Evolutionary conservation across 2,888 invertebrate genomes (phyloP).

Genomic region (Imbricaverruca yamaguchii): DNA sequence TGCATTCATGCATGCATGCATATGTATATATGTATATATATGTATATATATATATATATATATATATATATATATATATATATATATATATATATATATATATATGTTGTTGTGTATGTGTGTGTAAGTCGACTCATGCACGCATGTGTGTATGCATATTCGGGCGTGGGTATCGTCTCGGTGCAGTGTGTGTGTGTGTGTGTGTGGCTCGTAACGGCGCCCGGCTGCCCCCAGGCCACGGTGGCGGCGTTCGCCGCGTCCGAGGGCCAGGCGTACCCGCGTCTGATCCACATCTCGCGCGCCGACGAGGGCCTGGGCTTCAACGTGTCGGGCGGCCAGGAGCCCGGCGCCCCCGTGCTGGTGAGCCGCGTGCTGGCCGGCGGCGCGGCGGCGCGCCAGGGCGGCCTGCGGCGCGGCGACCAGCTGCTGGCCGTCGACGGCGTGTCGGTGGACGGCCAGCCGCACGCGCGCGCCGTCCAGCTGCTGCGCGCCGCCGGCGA

Average conservation of each 20-base stretch:
- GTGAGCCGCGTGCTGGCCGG: conserved; percentile 98
- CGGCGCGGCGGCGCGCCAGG: conserved; percentile 96
- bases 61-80: no score
- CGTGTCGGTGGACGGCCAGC: conserved; percentile 96
- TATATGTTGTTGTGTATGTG: no score
- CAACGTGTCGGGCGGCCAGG: conserved; percentile 99
- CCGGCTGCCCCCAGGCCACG: conserved; percentile 54
- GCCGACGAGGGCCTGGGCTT: conserved; percentile 98
- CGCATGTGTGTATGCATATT: no score
- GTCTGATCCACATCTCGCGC: conserved; percentile 96
- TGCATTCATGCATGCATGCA: no score
- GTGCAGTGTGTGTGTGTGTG: no score
- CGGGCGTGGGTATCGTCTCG: no score
- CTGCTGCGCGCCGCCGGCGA: conserved; percentile 92
- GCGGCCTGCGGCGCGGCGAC: conserved; percentile 94
- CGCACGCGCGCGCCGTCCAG: conserved; percentile 98
- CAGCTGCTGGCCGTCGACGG: conserved; percentile 97
- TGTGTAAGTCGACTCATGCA: no score
- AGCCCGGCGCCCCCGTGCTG: conserved; percentile 99
- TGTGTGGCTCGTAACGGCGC: conserved; percentile 2
- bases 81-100: no score
- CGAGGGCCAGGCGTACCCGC: conserved; percentile 97
- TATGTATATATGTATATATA: no score
- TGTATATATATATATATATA: no score
- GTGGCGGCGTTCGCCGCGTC: conserved; percentile 83